Base-by-base conservation (phyloP, 2,113 vertebrate genomes). In the Pungitius pungitius region DNA sequence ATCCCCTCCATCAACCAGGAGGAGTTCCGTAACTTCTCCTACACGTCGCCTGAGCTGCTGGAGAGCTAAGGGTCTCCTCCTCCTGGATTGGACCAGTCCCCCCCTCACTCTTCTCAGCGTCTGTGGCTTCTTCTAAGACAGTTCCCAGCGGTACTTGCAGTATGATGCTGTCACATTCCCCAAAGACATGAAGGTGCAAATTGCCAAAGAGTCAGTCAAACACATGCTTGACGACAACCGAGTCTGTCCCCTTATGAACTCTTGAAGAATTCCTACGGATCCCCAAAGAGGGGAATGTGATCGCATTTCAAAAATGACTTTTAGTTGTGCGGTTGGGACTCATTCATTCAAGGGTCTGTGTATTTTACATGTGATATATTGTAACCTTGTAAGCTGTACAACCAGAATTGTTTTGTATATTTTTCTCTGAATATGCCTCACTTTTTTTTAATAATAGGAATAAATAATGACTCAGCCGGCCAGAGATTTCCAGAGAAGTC, bases 1-100 rank as follows among this genome's bases (percentile, higher is more conserved):
- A 93, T 99, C 80, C 93, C 95, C 0, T 93, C 96, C 88, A 94
- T 96, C 91, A 98, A 95, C 88, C 97, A 99, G 88, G 96, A 99
- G 17, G 97, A 99, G 91, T 99, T 99, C 75, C 92, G 91, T 78
- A 92, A 96, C 93, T 99, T 99, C 94, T 99, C 98, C 52, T 99
- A 95, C 88, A 96, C 96, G 14, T 95, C 95, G 40, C 85, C 96
- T 4, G 96, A 97, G 37, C 86, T 95, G 40, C 69, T 93, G 30
- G 88, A 85, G 22, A 73, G 62, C 57, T 91, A 74, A 75, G 12
- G 51, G 30, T 15, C 37, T 49, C 54, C 35, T 45, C 14, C 1
- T 8, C 15, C 39, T 14, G n/a, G n/a, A n/a, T n/a, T n/a, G n/a
- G n/a, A n/a, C 33, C 22, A 37, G 12, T 43, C 45, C 3, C 56